phyloP scores from a whole-genome alignment of 1,140 invertebrate genomes.

The Holotrichia oblita region DNA sequence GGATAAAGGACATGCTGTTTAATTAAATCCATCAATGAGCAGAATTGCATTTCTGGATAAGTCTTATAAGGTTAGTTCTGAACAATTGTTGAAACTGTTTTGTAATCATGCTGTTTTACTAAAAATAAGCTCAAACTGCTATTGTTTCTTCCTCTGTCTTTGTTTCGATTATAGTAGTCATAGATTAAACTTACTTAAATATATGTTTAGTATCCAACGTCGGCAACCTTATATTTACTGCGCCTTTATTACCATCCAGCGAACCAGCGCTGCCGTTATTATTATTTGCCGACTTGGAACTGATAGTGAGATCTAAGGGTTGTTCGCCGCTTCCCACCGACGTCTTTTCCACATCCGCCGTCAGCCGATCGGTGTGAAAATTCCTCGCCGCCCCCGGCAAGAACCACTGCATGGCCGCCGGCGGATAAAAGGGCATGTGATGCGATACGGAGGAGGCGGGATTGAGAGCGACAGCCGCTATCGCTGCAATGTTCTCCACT shows the following conservation, averaged over 20 bases:
- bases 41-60: too few species aligned
- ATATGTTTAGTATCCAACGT: constrained; percentile 71
- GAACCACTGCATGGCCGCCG: constrained; percentile 52
- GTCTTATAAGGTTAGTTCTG: too few species aligned
- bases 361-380: constrained; percentile 47
- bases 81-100: too few species aligned
- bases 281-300: constrained; percentile 65
- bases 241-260: constrained; percentile 41
- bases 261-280: not conserved
- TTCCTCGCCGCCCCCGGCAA: constrained; percentile 53
- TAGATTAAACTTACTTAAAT: constrained; percentile 76
- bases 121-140: too few species aligned
- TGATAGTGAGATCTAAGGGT: constrained; percentile 75
- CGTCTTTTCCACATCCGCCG: constrained; percentile 46
- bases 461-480: constrained; percentile 70
- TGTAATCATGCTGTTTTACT: too few species aligned
- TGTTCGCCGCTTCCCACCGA: constrained; percentile 65
- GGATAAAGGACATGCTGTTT: too few species aligned
- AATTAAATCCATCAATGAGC: too few species aligned
- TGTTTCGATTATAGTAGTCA: too few species aligned
- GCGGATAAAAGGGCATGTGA: constrained; percentile 56
- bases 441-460: constrained; percentile 61
- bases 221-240: constrained; percentile 59
- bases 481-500: constrained; percentile 68
- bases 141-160: too few species aligned